These are phyloP conservation scores for Chrysolina americana DNA, from an alignment of 2,888 invertebrate species.

Conservation along the genomic window DNA sequence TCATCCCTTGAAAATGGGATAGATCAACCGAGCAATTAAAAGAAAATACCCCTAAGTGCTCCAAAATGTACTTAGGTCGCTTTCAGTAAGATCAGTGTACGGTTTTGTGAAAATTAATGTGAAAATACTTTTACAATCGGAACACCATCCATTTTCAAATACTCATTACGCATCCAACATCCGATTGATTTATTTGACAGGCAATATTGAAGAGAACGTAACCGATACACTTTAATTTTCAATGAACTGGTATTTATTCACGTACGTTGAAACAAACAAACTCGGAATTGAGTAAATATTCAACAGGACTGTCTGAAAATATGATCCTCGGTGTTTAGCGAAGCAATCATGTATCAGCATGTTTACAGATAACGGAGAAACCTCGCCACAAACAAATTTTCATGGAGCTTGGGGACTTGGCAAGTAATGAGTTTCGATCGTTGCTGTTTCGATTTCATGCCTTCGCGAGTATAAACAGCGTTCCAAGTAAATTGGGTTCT, in stretches of 20 bases:
- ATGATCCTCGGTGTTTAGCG: slow-evolving; percentile 13
- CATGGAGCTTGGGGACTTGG: background rate
- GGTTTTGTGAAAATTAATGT: too few species aligned
- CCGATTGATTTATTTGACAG: too few species aligned
- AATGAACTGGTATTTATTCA: background rate
- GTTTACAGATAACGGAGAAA: slow-evolving; percentile 17
- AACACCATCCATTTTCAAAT: too few species aligned
- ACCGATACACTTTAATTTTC: background rate
- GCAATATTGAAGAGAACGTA: background rate
- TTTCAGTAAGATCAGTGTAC: too few species aligned
- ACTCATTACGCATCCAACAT: too few species aligned
- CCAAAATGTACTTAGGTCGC: too few species aligned
- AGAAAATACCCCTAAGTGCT: too few species aligned
- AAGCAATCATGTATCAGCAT: slow-evolving; percentile 16
- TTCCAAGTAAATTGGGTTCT: background rate
- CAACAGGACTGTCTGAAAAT: background rate
- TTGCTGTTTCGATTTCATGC: slow-evolving; percentile 5
- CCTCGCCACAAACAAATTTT: slow-evolving; percentile 22
- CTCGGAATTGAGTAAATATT: slow-evolving; percentile 11
- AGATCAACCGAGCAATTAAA: too few species aligned
- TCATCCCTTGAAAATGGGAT: too few species aligned
- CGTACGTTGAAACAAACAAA: background rate
- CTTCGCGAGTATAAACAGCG: background rate
- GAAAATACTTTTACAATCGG: too few species aligned
- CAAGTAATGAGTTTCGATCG: slow-evolving; percentile 21